Percentiles rank a stretch among this genome's conserved stretches.
phyloP scores from a whole-genome alignment of 2,888 invertebrate genomes.

The Rugalucina vietnamica region DNA sequence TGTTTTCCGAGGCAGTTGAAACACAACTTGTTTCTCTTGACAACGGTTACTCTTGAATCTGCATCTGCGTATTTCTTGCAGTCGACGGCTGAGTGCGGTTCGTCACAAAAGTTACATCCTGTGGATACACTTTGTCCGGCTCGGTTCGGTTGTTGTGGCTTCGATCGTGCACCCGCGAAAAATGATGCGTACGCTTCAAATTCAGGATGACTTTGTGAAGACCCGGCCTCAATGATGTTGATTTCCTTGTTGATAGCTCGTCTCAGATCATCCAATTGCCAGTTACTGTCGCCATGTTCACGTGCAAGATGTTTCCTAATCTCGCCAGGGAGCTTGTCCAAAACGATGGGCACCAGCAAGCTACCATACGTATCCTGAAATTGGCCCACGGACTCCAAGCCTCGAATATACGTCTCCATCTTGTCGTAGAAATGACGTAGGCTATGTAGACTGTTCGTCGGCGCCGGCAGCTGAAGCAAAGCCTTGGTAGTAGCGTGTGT shows the following conservation, averaged over 20 bases:
- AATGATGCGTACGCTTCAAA: not conserved
- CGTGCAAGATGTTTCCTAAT: constrained; percentile 13
- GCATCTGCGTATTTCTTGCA: not conserved
- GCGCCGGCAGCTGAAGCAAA: constrained; percentile 24
- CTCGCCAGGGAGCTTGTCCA: constrained; percentile 31
- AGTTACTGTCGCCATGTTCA: constrained; percentile 13
- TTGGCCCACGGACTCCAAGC: constrained; percentile 39
- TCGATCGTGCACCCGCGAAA: not conserved
- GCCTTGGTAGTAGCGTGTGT: constrained; percentile 16
- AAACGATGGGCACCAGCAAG: constrained; percentile 32
- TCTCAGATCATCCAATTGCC: constrained; percentile 3
- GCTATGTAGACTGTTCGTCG: not conserved
- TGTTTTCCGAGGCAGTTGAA: constrained; percentile 37
- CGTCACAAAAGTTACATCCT: constrained; percentile 14
- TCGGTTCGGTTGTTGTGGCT: not conserved
- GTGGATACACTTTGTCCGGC: too few relatives aligned
- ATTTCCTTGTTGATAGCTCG: not conserved
- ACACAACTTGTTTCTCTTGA: constrained; percentile 20
- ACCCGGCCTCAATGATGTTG: constrained; percentile 15
- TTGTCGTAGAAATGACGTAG: constrained; percentile 38
- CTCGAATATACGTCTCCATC: constrained; percentile 38
- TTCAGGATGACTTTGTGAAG: not conserved
- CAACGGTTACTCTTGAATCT: not conserved
- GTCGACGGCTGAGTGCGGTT: not conserved
- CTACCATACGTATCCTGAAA: constrained; percentile 36